Percentiles rank a stretch among this genome's conserved stretches.
These are phyloP conservation scores for Drosophila trichaetosa DNA, from an alignment of 2,888 invertebrate species.

Conservation along the genomic window DNA sequence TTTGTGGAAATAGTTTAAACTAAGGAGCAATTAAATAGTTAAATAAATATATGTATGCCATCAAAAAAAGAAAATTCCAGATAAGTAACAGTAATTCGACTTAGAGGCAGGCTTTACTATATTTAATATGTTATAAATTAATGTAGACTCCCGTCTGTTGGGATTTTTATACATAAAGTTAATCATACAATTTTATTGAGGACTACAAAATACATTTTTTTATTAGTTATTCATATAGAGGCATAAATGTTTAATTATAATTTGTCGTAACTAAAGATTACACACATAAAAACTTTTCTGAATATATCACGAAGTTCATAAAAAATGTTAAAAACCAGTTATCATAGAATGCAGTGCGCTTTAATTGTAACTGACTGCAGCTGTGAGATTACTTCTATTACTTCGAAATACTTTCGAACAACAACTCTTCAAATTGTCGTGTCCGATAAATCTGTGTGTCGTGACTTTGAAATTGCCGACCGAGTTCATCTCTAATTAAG, in stretches of 20 bases:
- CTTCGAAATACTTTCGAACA: background rate
- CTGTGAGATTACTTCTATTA: background rate
- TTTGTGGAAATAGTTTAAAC: background rate
- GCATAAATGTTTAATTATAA: background rate
- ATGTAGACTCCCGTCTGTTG: background rate
- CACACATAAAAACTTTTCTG: background rate
- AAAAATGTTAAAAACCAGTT: background rate
- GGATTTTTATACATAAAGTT: background rate
- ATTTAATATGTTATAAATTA: background rate
- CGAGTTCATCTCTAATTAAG: conserved; percentile 27
- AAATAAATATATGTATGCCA: background rate
- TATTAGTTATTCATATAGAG: background rate
- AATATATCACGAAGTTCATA: background rate
- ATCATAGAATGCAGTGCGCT: background rate
- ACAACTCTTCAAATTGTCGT: background rate
- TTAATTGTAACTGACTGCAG: background rate
- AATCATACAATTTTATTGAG: background rate
- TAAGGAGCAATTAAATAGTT: background rate
- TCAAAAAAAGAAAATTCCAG: background rate
- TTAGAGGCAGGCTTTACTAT: background rate
- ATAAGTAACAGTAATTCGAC: background rate
- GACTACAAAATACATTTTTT: background rate
- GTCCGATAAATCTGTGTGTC: conserved; percentile 1
- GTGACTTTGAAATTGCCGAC: conserved; percentile 23
- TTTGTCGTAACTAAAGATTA: background rate